phyloP scores from a whole-genome alignment of 30 jellyfish, hydroid and myxozoan species.

The Rhopilema esculentum region DNA sequence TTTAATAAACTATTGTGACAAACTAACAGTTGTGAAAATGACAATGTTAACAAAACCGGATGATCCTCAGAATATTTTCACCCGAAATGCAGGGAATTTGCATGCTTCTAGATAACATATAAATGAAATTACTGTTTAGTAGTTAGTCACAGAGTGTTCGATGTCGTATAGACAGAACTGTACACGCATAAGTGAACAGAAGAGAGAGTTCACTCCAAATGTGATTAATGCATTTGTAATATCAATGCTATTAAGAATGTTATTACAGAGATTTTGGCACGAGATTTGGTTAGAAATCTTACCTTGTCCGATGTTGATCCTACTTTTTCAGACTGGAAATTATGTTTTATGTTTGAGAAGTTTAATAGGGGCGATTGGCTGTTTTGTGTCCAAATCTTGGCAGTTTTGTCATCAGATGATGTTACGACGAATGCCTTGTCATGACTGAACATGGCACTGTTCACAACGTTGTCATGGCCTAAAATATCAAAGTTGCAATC shows the following conservation, averaged over 20 bases:
- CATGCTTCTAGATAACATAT: no score
- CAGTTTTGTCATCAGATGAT: constrained; percentile 88
- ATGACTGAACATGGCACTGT: constrained; percentile 72
- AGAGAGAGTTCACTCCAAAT: no score
- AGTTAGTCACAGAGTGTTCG: no score
- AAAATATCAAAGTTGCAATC: not conserved
- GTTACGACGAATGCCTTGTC: constrained; percentile 61
- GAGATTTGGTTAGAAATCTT: not conserved
- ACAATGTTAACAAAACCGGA: no score
- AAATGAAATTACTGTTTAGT: no score
- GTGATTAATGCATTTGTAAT: no score
- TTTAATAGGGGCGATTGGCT: constrained; percentile 69
- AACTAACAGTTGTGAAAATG: not conserved
- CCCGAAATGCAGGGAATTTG: no score
- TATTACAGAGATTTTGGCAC: no score
- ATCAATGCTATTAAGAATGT: no score
- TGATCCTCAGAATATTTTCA: no score
- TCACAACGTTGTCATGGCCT: constrained; percentile 88
- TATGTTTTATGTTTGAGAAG: constrained; percentile 73
- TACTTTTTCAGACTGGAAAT: constrained; percentile 80
- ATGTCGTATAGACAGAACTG: no score
- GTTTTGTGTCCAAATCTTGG: constrained; percentile 80
- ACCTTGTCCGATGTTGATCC: constrained; percentile 66
- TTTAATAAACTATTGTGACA: not conserved
- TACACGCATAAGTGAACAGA: no score